Conservation (phyloP, 2,113 vertebrate species). For the Penelope pileata region DNA sequence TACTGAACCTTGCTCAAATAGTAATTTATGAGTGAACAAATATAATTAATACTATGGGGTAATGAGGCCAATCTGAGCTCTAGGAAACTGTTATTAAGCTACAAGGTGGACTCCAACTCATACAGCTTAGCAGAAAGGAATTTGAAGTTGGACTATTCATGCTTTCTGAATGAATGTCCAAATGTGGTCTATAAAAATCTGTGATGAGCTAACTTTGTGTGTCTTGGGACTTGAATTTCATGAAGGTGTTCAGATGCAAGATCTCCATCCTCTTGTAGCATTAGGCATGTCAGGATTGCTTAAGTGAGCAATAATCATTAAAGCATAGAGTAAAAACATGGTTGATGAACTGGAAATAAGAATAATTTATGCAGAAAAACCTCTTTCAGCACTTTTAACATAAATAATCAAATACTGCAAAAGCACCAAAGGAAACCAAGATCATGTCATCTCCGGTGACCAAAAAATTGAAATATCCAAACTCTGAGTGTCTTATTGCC, state of each 20-base stretch:
- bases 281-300: background rate
- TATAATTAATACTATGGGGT: background rate
- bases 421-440: background rate
- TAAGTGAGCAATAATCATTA: conserved; percentile 58
- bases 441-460: background rate
- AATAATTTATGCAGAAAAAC: conserved; percentile 67
- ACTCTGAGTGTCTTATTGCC: background rate
- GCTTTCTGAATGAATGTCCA: background rate
- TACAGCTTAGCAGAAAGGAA: background rate
- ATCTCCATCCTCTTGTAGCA: background rate
- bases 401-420: conserved; percentile 52
- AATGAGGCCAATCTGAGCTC: background rate
- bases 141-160: background rate
- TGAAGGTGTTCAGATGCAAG: conserved; percentile 29
- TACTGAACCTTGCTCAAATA: background rate
- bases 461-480: background rate
- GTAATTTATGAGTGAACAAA: background rate
- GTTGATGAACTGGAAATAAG: conserved; percentile 57
- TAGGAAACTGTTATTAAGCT: background rate
- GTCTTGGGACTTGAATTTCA: conserved; percentile 13
- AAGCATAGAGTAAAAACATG: conserved; percentile 35
- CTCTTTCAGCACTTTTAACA: conserved; percentile 51
- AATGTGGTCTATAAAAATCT: background rate
- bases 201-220: background rate
- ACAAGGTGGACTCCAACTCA: background rate